Conservation (phyloP, 2,888 invertebrate species). For the Nebria salina region DNA sequence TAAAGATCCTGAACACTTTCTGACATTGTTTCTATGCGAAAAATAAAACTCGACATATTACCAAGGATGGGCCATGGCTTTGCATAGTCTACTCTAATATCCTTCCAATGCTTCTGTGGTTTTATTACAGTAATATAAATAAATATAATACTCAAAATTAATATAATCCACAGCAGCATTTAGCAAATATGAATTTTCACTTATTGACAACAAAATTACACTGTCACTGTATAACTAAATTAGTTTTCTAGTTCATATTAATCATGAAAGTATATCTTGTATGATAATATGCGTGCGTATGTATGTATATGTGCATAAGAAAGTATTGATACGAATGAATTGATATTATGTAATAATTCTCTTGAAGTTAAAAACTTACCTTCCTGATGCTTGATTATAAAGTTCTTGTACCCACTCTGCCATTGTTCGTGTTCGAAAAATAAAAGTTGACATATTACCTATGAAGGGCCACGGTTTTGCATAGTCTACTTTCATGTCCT, state of each 20-base stretch:
- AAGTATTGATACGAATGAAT: too few species aligned
- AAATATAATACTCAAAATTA: slow-evolving; percentile 21
- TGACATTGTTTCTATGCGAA: background rate
- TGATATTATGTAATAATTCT: too few species aligned
- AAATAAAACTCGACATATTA: slow-evolving; percentile 5
- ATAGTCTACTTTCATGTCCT: slow-evolving; percentile 19
- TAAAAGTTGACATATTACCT: slow-evolving; percentile 12
- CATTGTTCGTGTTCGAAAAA: background rate
- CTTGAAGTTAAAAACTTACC: background rate
- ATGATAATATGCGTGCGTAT: too few species aligned
- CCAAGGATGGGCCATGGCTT: slow-evolving; percentile 27
- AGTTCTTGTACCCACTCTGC: background rate
- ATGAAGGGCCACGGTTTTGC: slow-evolving; percentile 24
- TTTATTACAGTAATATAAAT: slow-evolving; percentile 19
- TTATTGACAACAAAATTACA: too few species aligned
- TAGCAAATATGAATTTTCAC: background rate
- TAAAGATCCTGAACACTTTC: slow-evolving; percentile 3
- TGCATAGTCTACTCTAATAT: slow-evolving; percentile 20
- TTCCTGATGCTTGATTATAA: slow-evolving; percentile 9
- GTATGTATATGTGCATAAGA: too few species aligned
- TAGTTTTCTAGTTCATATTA: too few species aligned
- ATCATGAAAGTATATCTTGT: too few species aligned
- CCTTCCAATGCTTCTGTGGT: slow-evolving; percentile 23
- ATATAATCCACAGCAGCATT: slow-evolving; percentile 10
- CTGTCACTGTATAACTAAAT: too few species aligned